Base-by-base conservation (phyloP, 2,888 invertebrate genomes). In the Syritta pipiens region DNA sequence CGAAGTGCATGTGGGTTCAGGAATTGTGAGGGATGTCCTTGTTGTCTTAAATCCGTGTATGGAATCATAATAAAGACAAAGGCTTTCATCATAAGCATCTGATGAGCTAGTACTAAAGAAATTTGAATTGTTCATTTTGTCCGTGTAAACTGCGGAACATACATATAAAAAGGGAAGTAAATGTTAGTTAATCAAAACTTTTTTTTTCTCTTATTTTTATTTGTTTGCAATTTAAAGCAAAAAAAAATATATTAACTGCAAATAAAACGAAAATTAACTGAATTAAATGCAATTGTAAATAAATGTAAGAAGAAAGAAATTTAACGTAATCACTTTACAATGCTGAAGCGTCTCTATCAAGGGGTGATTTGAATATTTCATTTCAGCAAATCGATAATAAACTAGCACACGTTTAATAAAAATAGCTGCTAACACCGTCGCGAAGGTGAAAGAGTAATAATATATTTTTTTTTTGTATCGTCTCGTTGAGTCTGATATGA, bases 61-160 rank as follows among this genome's bases (percentile, higher is more conserved):
- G 51, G 42, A 49, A 46, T 77, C 63, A 48, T 65, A 71, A 60
- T 77, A 49, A 51, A 77, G 32, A 32, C 63, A 71, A 32, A 77
- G n/a, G n/a, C n/a, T 59, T 49, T 71, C 35, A 65, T 77, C 77
- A 24, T 72, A 59, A 32, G 65, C 59, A 59, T 40, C 63, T 32
- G 63, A 57, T 65, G 72, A 59, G 30, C 59, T 71, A 59, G 63
- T 65, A 32, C 53, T 77, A 53, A 51, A 26, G 4, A 59, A 71
- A 60, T 77, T 59, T 72, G 72, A 65, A 53, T 51, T 53, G 30
- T 60, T 71, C 72, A 77, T 77, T 65, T 71, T 59, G 19, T 32
- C 42, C 44, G 6, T 65, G 51, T 19, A 17, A 69, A 72, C 77
- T 77, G 77, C 59, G 65, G 46, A 69, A 40, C 69, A 69, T 44